Evolutionary conservation across 2,797 vertebrate species (phyloP), one percentile per base, ranked within the genome.

Genomic region (Acanthiza pusilla): DNA sequence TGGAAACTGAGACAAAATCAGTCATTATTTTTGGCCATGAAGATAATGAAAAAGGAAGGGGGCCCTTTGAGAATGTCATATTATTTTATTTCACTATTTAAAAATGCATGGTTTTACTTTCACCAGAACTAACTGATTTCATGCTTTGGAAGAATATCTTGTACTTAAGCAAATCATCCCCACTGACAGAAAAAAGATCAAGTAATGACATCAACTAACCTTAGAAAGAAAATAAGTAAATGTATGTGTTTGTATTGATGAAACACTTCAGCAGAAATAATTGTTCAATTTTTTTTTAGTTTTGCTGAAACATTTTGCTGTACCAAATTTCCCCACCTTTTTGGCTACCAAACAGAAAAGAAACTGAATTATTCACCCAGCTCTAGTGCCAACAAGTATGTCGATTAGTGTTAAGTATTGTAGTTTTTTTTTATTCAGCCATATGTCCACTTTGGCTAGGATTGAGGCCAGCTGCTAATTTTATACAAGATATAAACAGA

Each of bases 371-470:
- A 86, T 85, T 81, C 88, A 82, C 77, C 48, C 66, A 81, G 23
- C 40, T 79, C 54, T 74, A 70, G 62, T 89, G 91, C 91, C 94
- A 95, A 91, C 74, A 84, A 93, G 53, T 54, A 77, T 94, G 91
- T 88, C 29, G 88, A 96, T 94, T 96, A 94, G 85, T 93, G 87
- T 96, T 96, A 97, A 96, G 94, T 93, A 94, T 88, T 91, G 82
- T 95, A 70, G 32, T 2, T 71, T 70, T 90, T 51, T 95, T 94
- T 85, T 63, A 51, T 75, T 88, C 62, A 81, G 55, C 91, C 96
- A 89, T 96, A 96, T 94, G 92, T 84, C 95, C 76, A 88, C 58
- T 85, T 94, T 94, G 95, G 88, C 96, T 94, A 66, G 8, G 79
- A 91, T 18, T 92, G 87, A 91, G 51, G 63, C 91, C 92, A 96